Percentiles rank a stretch among this genome's conserved stretches.
phyloP scores from a whole-genome alignment of 2,888 invertebrate species.

The Sthenelais limicola region DNA sequence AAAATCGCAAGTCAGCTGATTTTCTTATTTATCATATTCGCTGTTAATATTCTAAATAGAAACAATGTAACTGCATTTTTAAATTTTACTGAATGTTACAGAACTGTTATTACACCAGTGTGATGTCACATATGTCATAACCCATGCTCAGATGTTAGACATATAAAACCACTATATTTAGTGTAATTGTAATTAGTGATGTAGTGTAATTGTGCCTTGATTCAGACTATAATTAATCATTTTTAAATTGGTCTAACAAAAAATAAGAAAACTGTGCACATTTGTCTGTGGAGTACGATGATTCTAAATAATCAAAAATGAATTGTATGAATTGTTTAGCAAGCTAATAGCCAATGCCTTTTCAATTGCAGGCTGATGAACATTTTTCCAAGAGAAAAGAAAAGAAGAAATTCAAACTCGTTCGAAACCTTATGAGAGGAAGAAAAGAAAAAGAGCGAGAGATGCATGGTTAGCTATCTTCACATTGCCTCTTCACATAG shows the following conservation, averaged over 20 bases:
- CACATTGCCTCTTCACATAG: background rate
- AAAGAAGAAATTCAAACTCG: slow-evolving; percentile 63
- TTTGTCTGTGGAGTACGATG: no score
- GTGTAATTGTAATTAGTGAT: no score
- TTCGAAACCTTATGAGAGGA: slow-evolving; percentile 62
- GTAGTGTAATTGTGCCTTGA: no score
- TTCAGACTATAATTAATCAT: no score
- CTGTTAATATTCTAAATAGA: no score
- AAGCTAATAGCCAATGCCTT: no score
- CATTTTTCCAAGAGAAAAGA: slow-evolving; percentile 41
- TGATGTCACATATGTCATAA: background rate
- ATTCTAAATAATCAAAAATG: no score
- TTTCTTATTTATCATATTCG: no score
- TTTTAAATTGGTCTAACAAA: no score
- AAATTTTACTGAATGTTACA: background rate
- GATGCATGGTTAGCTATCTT: background rate
- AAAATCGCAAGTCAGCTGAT: no score
- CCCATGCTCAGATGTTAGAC: background rate
- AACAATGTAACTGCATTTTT: background rate
- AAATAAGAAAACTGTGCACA: background rate
- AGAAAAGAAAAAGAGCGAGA: slow-evolving; percentile 65
- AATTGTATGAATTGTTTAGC: no score
- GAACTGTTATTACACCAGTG: background rate
- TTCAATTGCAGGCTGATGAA: slow-evolving; percentile 25
- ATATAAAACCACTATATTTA: background rate